Evolutionary conservation across 1,140 invertebrate species (phyloP).

Genomic region (Vollenhovia emeryi): DNA sequence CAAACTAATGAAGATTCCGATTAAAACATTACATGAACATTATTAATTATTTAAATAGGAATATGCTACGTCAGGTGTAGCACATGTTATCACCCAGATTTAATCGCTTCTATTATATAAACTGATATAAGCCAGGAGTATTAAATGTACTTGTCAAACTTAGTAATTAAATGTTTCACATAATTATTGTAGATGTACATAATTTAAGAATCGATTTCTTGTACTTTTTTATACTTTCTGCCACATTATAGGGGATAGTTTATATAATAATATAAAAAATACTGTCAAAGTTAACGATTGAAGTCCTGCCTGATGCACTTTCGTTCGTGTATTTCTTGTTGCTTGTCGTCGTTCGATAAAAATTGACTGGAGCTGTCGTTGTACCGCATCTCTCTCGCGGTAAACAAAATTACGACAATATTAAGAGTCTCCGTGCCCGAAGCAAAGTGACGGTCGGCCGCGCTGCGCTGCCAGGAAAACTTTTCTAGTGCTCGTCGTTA

Average conservation of each 20-base stretch:
- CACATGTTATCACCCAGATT: neutral
- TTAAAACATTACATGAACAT: neutral
- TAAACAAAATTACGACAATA: conserved; percentile 47
- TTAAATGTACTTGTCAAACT: neutral
- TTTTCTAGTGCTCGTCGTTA: conserved; percentile 49
- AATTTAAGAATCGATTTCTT: neutral
- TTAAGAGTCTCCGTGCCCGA: conserved; percentile 31
- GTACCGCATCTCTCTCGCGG: conserved; percentile 5
- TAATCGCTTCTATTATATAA: neutral
- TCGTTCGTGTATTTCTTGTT: neutral
- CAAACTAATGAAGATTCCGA: neutral
- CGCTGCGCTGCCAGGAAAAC: conserved; percentile 37
- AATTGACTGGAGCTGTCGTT: conserved; percentile 21
- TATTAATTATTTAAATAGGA: neutral
- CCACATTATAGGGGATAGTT: neutral
- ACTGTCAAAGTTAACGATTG: neutral
- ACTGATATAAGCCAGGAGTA: neutral
- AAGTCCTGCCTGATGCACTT: neutral
- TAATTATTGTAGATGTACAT: neutral
- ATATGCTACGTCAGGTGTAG: neutral
- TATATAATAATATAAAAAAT: conserved; percentile 3
- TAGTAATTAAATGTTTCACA: neutral
- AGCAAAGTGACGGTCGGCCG: conserved; percentile 37
- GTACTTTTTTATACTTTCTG: neutral
- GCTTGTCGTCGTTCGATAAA: conserved; percentile 33